Conservation (phyloP, 2,113 vertebrate genomes). For the Pseudorectes ferrugineus region DNA sequence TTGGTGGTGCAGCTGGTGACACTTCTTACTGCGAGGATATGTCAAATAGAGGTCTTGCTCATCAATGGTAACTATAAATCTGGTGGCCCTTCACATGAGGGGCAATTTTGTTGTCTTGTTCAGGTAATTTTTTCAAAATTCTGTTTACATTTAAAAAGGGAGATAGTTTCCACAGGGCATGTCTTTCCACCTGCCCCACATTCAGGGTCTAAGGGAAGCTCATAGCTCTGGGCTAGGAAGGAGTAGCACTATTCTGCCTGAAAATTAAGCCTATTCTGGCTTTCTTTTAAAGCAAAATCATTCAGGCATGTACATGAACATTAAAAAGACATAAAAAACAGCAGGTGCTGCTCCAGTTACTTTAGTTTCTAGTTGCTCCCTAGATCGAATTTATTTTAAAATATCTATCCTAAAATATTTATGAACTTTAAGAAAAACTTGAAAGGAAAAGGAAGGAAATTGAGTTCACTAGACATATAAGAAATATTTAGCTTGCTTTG, state of each 20-base stretch:
- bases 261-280: not conserved
- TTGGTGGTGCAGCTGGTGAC: not conserved
- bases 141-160: not conserved
- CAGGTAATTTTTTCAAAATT: not conserved
- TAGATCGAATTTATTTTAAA: not conserved
- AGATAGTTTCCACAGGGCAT: not conserved
- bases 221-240: not conserved
- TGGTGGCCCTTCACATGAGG: not conserved
- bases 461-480: not conserved
- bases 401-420: constrained; percentile 1
- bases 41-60: not conserved
- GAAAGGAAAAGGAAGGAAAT: not conserved
- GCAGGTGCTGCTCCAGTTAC: not conserved
- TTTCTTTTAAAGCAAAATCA: constrained; percentile 6
- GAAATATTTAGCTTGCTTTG: constrained; percentile 4
- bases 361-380: not conserved
- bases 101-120: not conserved
- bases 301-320: not conserved
- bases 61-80: not conserved
- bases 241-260: not conserved
- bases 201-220: not conserved
- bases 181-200: not conserved
- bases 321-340: not conserved
- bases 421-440: not conserved
- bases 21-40: not conserved